Conservation (phyloP, 2,113 vertebrate species). For the Otocyon megalotis region DNA sequence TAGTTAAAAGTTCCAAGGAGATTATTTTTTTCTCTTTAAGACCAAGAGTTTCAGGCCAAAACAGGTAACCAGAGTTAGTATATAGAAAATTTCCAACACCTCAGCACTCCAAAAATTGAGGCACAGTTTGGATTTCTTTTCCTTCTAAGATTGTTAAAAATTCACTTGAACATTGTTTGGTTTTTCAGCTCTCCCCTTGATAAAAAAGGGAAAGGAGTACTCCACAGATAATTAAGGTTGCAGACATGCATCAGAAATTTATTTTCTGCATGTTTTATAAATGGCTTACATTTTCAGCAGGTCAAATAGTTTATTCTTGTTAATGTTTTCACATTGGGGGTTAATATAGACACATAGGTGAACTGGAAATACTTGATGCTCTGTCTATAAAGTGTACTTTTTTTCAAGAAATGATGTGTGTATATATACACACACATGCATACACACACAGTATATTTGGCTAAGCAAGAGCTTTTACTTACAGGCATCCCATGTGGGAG, state of each 20-base stretch:
- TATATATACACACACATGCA: background rate
- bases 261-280: conserved; percentile 42
- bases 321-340: background rate
- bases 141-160: background rate
- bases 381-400: background rate
- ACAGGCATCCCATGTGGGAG: background rate
- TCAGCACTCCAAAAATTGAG: conserved; percentile 7
- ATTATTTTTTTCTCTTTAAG: background rate
- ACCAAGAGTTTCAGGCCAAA: conserved; percentile 32
- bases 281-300: background rate
- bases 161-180: background rate
- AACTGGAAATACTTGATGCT: conserved; percentile 13
- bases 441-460: background rate
- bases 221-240: background rate
- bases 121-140: background rate
- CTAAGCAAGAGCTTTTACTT: background rate
- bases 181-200: background rate
- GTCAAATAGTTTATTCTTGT: conserved; percentile 53
- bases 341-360: background rate
- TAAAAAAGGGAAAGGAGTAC: background rate
- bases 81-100: background rate
- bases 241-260: conserved; percentile 20
- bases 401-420: background rate
- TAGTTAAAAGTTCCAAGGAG: background rate
- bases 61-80: background rate